A percentile compares a stretch with the other conserved stretches of the same genome.
Conservation (phyloP, 2,888 invertebrate species). For the Caenorhabditis sp. region DNA sequence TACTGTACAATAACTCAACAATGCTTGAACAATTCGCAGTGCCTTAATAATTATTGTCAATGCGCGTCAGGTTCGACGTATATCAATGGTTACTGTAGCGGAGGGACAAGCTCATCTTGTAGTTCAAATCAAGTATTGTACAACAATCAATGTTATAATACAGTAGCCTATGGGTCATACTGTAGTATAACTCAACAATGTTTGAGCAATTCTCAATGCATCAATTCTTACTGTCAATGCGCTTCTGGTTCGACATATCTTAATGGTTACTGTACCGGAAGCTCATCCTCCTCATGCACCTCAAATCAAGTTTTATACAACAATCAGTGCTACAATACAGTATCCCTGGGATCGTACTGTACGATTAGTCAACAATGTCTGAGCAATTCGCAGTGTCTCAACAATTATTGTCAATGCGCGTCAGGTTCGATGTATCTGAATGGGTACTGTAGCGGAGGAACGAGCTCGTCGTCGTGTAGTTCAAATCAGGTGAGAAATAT, state of each 20-base stretch:
- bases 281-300: not conserved
- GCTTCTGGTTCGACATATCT: conserved; percentile 14
- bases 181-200: conserved; percentile 55
- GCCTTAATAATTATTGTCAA: conserved; percentile 34
- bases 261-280: not conserved
- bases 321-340: conserved; percentile 51
- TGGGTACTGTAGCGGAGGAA: conserved; percentile 21
- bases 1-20: conserved; percentile 51
- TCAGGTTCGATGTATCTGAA: conserved; percentile 26
- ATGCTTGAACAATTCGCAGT: conserved; percentile 40
- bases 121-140: conserved; percentile 17
- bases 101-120: conserved; percentile 17
- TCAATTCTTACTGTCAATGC: conserved; percentile 36
- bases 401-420: conserved; percentile 36
- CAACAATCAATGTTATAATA: conserved; percentile 35
- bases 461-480: conserved; percentile 16
- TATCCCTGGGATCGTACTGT: conserved; percentile 45
- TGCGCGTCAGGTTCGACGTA: conserved; percentile 29
- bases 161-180: conserved; percentile 38
- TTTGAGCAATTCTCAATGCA: conserved; percentile 29
- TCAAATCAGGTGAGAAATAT: conserved; percentile 19
- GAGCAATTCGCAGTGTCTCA: conserved; percentile 28
- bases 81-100: conserved; percentile 27
- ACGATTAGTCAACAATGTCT: conserved; percentile 50
- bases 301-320: conserved; percentile 23